Evolutionary conservation across 2,888 invertebrate species (phyloP).

Genomic region (Dynastes hyllus): DNA sequence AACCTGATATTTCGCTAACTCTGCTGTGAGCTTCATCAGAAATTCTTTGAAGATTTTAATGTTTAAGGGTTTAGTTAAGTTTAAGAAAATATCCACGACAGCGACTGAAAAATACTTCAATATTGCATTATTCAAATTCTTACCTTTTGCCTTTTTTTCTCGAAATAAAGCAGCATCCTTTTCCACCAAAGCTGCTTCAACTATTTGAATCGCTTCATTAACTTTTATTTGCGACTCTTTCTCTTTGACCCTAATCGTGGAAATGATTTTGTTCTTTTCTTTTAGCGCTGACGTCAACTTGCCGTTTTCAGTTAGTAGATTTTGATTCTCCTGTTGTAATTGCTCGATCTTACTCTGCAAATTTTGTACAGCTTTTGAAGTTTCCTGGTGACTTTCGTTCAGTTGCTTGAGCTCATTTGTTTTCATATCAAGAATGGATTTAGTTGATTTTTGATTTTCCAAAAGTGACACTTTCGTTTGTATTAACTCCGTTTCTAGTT

Average conservation of each 20-base stretch:
- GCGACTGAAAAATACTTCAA: not conserved
- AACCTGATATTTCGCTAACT: no score
- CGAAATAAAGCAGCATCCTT: slow-evolving; percentile 73
- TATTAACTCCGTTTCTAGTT: slow-evolving; percentile 74
- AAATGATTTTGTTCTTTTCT: slow-evolving; percentile 68
- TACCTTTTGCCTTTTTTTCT: slow-evolving; percentile 70
- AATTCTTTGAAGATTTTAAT: no score
- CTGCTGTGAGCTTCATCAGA: no score
- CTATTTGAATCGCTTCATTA: slow-evolving; percentile 74
- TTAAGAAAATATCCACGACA: no score
- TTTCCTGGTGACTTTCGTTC: slow-evolving; percentile 73
- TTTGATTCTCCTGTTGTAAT: slow-evolving; percentile 62
- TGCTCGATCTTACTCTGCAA: slow-evolving; percentile 74
- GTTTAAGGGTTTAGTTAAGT: no score
- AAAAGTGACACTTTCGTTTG: slow-evolving; percentile 57
- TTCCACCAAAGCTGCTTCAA: slow-evolving; percentile 75
- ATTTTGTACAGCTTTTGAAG: slow-evolving; percentile 69
- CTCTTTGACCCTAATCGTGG: slow-evolving; percentile 70
- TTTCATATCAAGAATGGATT: slow-evolving; percentile 55
- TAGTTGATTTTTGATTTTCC: slow-evolving; percentile 53
- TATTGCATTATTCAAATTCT: slow-evolving; percentile 10
- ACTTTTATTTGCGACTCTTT: slow-evolving; percentile 73
- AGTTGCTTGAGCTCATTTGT: slow-evolving; percentile 68
- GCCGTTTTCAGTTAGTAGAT: slow-evolving; percentile 58
- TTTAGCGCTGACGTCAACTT: slow-evolving; percentile 70